These are phyloP conservation scores for Aleadryas rufinucha DNA, from an alignment of 2,113 vertebrate species.

Conservation along the genomic window DNA sequence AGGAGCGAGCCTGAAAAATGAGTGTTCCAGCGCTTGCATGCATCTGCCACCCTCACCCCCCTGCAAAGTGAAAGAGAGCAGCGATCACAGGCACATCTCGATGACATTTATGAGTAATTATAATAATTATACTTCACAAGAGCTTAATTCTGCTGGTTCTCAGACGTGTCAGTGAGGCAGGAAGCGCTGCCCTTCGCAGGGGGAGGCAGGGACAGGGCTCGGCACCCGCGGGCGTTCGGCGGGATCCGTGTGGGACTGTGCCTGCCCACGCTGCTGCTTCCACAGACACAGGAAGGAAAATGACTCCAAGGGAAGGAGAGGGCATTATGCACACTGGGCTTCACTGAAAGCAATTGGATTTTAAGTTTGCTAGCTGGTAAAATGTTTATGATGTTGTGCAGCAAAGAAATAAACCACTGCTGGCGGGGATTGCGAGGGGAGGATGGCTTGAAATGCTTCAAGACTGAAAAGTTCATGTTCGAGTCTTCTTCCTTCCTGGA, in stretches of 20 bases:
- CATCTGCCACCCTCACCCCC: background rate
- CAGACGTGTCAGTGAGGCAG: fast-evolving
- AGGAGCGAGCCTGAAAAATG: background rate
- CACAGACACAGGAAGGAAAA: background rate
- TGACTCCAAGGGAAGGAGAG: background rate
- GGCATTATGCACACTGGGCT: background rate
- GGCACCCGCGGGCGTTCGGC: fast-evolving
- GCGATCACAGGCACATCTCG: background rate
- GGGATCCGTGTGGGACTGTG: fast-evolving
- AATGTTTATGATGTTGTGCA: background rate
- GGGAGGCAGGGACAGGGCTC: background rate
- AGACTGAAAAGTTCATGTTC: background rate
- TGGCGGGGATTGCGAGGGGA: background rate
- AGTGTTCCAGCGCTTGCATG: fast-evolving
- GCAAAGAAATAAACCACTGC: background rate
- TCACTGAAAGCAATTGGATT: background rate
- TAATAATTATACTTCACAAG: background rate
- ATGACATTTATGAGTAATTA: slow-evolving; percentile 1
- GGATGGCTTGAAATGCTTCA: background rate
- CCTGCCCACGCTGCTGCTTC: background rate
- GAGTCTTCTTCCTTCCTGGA: background rate
- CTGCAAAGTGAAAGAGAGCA: background rate
- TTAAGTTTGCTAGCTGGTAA: background rate
- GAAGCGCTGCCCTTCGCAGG: background rate
- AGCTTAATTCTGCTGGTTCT: background rate